Conservation (phyloP, 1,140 invertebrate genomes). For the Aphaenogaster floridana region DNA sequence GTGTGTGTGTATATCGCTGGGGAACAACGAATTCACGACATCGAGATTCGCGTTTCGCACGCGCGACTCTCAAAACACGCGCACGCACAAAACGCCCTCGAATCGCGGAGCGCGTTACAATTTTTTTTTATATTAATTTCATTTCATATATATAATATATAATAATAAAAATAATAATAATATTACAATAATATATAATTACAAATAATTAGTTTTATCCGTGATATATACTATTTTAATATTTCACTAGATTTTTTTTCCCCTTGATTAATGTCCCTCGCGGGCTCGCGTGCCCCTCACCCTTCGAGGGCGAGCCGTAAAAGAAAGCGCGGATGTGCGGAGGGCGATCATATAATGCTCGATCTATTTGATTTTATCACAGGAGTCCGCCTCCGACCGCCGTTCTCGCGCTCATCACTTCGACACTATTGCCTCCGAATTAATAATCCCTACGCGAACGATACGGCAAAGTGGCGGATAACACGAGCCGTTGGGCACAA, state of each 20-base stretch:
- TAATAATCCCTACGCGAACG: conserved; percentile 40
- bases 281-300: not conserved
- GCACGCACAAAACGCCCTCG: conserved; percentile 33
- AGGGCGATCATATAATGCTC: conserved; percentile 52
- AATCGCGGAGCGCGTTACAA: conserved; percentile 61
- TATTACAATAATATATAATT: conserved; percentile 81
- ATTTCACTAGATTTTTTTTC: conserved; percentile 86
- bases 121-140: conserved; percentile 76
- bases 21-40: conserved; percentile 13
- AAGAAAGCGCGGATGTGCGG: conserved; percentile 46
- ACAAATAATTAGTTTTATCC: conserved; percentile 80
- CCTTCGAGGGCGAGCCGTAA: not conserved
- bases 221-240: conserved; percentile 80
- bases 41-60: not conserved
- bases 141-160: conserved; percentile 77
- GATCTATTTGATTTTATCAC: conserved; percentile 84
- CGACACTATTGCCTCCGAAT: conserved; percentile 52
- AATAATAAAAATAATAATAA: conserved; percentile 79
- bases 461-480: conserved; percentile 55
- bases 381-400: conserved; percentile 81
- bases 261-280: conserved; percentile 73
- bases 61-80: conserved; percentile 13
- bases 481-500: conserved; percentile 30
- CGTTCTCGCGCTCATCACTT: conserved; percentile 51
- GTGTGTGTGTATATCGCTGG: not conserved